Conservation (phyloP, 2,113 vertebrate genomes). For the Clarias macrocephalus region DNA sequence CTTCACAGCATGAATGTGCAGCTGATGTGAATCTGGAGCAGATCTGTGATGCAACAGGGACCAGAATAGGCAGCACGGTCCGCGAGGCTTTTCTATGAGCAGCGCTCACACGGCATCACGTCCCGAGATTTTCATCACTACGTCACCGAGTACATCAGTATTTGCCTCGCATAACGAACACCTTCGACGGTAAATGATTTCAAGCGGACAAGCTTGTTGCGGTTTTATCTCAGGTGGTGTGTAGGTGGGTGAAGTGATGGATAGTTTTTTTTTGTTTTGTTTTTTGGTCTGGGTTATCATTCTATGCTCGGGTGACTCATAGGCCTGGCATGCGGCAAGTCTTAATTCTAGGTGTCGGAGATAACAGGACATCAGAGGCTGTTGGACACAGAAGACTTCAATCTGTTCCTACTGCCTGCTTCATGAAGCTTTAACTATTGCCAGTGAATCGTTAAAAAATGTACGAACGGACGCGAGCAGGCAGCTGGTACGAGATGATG, state of each 20-base stretch:
- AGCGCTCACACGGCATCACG: neutral
- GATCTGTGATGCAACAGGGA: neutral
- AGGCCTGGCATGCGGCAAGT: neutral
- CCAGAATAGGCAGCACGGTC: neutral
- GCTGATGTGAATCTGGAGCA: neutral
- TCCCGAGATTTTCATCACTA: neutral
- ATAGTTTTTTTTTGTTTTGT: neutral
- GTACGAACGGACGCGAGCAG: neutral
- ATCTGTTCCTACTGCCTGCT: constrained; percentile 4
- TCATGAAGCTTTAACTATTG: neutral
- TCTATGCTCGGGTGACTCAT: constrained; percentile 26
- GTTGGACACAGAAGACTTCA: constrained; percentile 11
- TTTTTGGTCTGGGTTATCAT: neutral
- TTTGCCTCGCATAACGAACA: too few species aligned
- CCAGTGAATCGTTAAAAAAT: neutral
- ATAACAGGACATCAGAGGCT: constrained; percentile 1
- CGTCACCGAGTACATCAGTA: neutral
- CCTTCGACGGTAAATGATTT: neutral
- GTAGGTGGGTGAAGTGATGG: constrained; percentile 14
- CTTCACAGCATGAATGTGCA: neutral
- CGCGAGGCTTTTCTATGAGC: too few species aligned
- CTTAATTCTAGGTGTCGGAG: constrained; percentile 17
- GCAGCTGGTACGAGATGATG: neutral
- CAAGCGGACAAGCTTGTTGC: neutral
- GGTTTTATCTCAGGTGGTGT: neutral